Evolutionary conservation across 2,888 invertebrate species (phyloP).

Genomic region (Fragum sueziense): DNA sequence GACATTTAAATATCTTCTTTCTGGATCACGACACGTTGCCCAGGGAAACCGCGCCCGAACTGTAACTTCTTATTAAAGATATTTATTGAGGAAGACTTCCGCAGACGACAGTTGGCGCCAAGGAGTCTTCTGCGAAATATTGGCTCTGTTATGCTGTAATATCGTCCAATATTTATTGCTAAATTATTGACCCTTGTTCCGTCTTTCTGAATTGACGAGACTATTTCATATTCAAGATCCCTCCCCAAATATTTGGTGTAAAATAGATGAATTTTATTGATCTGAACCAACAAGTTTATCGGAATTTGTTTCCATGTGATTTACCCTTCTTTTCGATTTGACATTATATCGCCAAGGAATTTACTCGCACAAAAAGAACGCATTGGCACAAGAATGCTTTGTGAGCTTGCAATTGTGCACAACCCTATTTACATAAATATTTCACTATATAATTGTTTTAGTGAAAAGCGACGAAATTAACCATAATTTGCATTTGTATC

Average conservation of each 20-base stretch:
- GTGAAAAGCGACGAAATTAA: too few species aligned
- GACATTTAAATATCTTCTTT: constrained; percentile 19
- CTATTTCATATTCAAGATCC: neutral
- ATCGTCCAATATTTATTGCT: constrained; percentile 51
- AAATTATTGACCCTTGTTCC: constrained; percentile 14
- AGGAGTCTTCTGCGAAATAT: constrained; percentile 50
- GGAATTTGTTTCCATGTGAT: too few species aligned
- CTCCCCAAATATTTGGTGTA: neutral
- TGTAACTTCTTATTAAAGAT: constrained; percentile 29
- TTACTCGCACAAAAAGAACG: too few species aligned
- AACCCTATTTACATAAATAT: too few species aligned
- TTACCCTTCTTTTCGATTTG: too few species aligned
- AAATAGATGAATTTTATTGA: neutral
- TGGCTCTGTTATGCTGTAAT: constrained; percentile 45
- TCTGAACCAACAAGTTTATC: too few species aligned
- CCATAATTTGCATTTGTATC: too few species aligned
- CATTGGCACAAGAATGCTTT: too few species aligned
- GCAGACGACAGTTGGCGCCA: constrained; percentile 51
- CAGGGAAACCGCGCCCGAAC: constrained; percentile 8
- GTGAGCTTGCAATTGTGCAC: too few species aligned
- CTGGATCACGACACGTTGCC: constrained; percentile 12
- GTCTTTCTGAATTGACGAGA: neutral
- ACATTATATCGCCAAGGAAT: too few species aligned
- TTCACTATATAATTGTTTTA: too few species aligned
- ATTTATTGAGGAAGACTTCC: constrained; percentile 17